Conservation (phyloP, 1,140 invertebrate species). For the Drosophila prosaltans region DNA sequence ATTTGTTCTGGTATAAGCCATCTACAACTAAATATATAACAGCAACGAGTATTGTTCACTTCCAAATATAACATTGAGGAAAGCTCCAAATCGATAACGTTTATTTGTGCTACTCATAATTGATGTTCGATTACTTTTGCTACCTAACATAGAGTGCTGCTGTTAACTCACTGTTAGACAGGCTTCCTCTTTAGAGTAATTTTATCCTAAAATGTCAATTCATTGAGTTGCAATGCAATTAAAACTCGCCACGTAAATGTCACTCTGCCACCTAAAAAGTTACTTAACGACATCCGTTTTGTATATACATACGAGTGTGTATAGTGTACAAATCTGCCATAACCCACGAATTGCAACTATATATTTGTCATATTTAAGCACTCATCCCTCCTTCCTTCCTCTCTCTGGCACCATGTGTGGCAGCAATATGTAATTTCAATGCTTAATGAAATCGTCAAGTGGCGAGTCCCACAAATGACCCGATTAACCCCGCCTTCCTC, state of each 20-base stretch:
- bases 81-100: too few relatives aligned
- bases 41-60: too few relatives aligned
- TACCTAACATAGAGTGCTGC: too few relatives aligned
- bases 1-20: too few relatives aligned
- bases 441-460: slow-evolving; percentile 60
- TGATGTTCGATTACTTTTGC: too few relatives aligned
- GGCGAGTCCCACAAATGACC: slow-evolving; percentile 23
- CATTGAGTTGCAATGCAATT: neutral
- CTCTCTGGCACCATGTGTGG: neutral
- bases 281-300: neutral
- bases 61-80: too few relatives aligned
- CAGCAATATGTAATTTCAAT: slow-evolving; percentile 55
- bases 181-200: neutral
- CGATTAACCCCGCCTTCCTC: slow-evolving; percentile 5
- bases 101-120: too few relatives aligned
- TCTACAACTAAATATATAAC: too few relatives aligned
- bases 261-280: neutral
- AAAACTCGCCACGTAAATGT: neutral
- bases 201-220: neutral
- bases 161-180: too few relatives aligned
- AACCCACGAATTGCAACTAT: neutral
- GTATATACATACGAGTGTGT: neutral
- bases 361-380: slow-evolving; percentile 5
- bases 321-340: too few relatives aligned
- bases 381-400: neutral